Evolutionary conservation across 2,797 vertebrate genomes (phyloP).

Genomic region (Ctenopoma kingsleyae): DNA sequence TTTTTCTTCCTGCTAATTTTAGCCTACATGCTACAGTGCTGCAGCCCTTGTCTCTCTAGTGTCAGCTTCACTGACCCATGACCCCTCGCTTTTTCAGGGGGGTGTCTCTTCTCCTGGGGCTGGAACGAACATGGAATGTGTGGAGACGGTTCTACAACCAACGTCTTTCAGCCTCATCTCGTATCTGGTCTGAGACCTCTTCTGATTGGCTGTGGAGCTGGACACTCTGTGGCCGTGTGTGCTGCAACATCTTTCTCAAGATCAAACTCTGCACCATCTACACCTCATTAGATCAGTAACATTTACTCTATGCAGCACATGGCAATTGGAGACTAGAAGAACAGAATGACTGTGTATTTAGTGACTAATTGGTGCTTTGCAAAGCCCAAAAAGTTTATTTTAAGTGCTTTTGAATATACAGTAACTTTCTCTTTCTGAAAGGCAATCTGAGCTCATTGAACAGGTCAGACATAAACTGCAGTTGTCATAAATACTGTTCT

Average conservation of each 20-base stretch:
- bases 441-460: conserved; percentile 22
- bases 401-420: conserved; percentile 30
- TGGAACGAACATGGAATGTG: conserved; percentile 99
- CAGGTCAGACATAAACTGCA: conserved; percentile 27
- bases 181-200: conserved; percentile 79
- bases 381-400: conserved; percentile 7
- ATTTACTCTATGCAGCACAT: conserved; percentile 6
- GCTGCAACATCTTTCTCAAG: conserved; percentile 27
- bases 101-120: conserved; percentile 91
- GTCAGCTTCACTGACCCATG: conserved; percentile 66
- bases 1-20: conserved; percentile 55
- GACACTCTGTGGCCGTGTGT: conserved; percentile 92
- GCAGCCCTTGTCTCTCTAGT: conserved; percentile 11
- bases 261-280: conserved; percentile 36
- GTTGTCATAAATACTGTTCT: conserved; percentile 49
- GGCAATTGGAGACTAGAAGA: conserved; percentile 15
- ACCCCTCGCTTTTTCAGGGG: conserved; percentile 79
- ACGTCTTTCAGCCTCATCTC: conserved; percentile 81
- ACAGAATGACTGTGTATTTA: conserved; percentile 20
- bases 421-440: conserved; percentile 37
- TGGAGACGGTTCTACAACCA: conserved; percentile 86
- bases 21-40: conserved; percentile 15
- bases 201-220: conserved; percentile 92
- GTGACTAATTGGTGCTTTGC: conserved; percentile 14
- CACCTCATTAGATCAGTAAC: conserved; percentile 9